These are phyloP conservation scores for Aegotheles bennettii DNA, from an alignment of 2,113 vertebrate species.

Conservation along the genomic window DNA sequence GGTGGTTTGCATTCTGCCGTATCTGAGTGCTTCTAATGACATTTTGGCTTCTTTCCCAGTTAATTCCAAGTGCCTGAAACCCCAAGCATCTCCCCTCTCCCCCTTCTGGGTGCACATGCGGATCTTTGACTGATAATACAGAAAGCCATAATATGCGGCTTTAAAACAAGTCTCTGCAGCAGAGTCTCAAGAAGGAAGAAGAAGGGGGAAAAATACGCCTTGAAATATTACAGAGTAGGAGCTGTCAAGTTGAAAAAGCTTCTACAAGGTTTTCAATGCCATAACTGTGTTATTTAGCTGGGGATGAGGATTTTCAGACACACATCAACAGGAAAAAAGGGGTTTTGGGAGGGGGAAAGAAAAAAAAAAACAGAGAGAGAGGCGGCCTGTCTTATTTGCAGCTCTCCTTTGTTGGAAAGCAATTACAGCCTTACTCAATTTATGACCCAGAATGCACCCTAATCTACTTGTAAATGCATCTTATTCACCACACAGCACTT, in stretches of 20 bases:
- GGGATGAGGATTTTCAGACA: constrained; percentile 30
- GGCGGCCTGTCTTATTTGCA: constrained; percentile 58
- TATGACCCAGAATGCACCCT: constrained; percentile 71
- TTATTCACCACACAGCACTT: constrained; percentile 67
- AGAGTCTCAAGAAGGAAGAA: neutral
- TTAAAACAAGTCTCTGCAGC: constrained; percentile 25
- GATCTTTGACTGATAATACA: constrained; percentile 52
- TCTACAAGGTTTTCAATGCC: constrained; percentile 16
- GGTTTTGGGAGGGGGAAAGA: neutral
- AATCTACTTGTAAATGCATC: constrained; percentile 70
- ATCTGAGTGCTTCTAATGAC: constrained; percentile 61
- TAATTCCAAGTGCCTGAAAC: constrained; percentile 58
- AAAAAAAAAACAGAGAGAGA: neutral
- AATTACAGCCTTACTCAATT: constrained; percentile 74
- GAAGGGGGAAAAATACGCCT: neutral
- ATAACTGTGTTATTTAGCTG: constrained; percentile 43
- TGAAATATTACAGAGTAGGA: constrained; percentile 40
- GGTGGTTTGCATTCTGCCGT: constrained; percentile 36
- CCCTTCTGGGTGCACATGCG: constrained; percentile 17
- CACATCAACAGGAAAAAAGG: constrained; percentile 25
- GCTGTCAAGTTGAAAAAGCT: constrained; percentile 16
- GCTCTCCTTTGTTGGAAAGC: constrained; percentile 69
- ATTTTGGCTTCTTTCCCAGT: constrained; percentile 69
- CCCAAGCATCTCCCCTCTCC: constrained; percentile 19
- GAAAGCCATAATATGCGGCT: neutral